phyloP scores from a whole-genome alignment of 2,797 vertebrate species.

The Gymnothorax javanicus region DNA sequence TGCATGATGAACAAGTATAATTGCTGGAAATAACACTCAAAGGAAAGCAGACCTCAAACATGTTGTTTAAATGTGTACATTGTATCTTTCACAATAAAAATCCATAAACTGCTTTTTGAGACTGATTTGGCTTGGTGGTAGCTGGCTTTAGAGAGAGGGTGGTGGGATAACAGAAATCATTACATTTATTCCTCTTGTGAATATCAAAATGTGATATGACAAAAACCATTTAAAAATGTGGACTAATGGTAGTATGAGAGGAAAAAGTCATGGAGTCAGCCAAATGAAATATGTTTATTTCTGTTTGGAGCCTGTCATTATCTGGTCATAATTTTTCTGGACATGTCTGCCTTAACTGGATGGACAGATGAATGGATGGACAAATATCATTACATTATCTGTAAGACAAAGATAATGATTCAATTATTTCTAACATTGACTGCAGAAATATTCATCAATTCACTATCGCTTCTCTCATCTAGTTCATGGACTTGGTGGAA shows the following conservation, averaged over 20 bases:
- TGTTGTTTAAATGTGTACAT: too few species aligned
- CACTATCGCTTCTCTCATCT: too few species aligned
- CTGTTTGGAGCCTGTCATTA: not conserved
- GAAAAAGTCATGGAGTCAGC: not conserved
- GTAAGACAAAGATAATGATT: too few species aligned
- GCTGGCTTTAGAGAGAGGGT: not conserved
- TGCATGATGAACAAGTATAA: not conserved
- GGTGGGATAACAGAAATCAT: not conserved
- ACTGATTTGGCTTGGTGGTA: not conserved
- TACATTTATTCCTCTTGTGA: too few species aligned
- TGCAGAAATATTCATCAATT: too few species aligned
- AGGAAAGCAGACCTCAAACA: too few species aligned
- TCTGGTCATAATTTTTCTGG: not conserved
- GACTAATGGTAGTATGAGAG: not conserved
- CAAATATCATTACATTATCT: not conserved
- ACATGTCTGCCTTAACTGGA: not conserved
- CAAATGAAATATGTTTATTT: not conserved
- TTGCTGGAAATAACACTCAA: too few species aligned
- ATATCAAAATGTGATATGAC: not conserved
- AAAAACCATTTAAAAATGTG: not conserved
- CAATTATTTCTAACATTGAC: too few species aligned
- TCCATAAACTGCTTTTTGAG: too few species aligned
- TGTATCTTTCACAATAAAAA: too few species aligned
- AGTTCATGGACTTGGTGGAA: too few species aligned
- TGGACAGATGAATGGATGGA: not conserved